Conservation (phyloP, 92 coral and sea anemone species). For the Palythoa grandiflora region DNA sequence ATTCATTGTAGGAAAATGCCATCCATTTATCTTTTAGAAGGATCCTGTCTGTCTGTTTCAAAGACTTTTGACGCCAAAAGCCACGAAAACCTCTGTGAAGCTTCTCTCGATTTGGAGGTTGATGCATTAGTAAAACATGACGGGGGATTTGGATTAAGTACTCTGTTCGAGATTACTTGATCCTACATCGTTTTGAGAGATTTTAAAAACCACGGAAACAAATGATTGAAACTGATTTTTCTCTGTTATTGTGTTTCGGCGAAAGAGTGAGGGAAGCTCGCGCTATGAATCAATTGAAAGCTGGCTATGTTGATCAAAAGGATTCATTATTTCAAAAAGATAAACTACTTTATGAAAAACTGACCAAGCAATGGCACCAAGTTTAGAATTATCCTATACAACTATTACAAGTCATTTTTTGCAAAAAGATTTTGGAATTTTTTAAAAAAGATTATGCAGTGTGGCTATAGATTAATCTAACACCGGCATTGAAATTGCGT, state of each 20-base stretch:
- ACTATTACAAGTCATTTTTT: not conserved
- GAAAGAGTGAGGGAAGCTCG: not conserved
- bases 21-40: conserved; percentile 33
- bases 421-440: conserved; percentile 3
- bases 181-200: conserved; percentile 34
- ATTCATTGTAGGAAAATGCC: conserved; percentile 34
- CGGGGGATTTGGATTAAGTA: conserved; percentile 4
- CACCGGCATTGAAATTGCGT: not conserved
- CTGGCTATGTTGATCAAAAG: not conserved
- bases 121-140: conserved; percentile 33
- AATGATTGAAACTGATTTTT: conserved; percentile 27
- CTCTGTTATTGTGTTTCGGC: conserved; percentile 28
- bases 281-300: not conserved
- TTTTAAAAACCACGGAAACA: conserved; percentile 42
- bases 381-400: not conserved
- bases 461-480: conserved; percentile 10
- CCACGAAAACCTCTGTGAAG: not conserved
- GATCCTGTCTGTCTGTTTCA: conserved; percentile 29
- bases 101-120: conserved; percentile 19
- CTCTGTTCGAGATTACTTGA: conserved; percentile 39
- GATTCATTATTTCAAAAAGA: not conserved
- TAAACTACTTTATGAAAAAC: not conserved
- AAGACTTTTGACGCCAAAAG: conserved; percentile 26
- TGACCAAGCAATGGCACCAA: not conserved
- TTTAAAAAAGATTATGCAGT: not conserved